Evolutionary conservation across 1,140 invertebrate species (phyloP).

Genomic region (Chelonus insularis): DNA sequence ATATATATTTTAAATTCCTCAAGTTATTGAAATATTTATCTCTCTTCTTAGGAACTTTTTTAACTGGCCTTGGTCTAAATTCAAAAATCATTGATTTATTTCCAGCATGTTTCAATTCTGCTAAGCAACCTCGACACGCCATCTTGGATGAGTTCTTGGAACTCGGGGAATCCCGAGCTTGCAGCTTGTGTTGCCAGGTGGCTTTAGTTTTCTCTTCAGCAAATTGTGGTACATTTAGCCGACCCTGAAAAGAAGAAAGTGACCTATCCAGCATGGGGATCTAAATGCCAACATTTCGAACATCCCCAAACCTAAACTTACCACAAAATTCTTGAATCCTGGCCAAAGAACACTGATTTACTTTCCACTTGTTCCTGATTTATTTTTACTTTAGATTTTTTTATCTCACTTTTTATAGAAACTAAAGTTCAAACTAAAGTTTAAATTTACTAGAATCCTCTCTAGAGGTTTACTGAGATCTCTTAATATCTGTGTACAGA

Average conservation of each 20-base stretch:
- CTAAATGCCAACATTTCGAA: background rate
- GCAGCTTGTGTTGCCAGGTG: background rate
- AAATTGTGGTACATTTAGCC: background rate
- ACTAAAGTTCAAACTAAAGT: too few relatives aligned
- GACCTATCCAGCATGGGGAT: background rate
- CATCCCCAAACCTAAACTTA: background rate
- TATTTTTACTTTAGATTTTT: conserved; percentile 13
- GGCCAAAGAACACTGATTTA: conserved; percentile 29
- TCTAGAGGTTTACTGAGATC: background rate
- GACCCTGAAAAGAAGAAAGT: background rate
- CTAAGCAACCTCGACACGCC: background rate
- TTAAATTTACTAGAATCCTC: too few relatives aligned
- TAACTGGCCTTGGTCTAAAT: too few relatives aligned
- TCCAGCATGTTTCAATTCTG: background rate
- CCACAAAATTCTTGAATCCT: conserved; percentile 24
- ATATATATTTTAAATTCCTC: too few relatives aligned
- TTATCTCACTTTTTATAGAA: background rate
- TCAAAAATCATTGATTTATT: background rate
- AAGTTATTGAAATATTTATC: too few relatives aligned
- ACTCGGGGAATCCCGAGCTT: background rate
- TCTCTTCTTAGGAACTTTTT: background rate
- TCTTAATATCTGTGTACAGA: background rate
- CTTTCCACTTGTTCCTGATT: conserved; percentile 16
- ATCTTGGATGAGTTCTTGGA: background rate
- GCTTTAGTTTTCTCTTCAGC: background rate